Evolutionary conservation across 2,888 invertebrate species (phyloP).

Genomic region (Drepana falcataria): DNA sequence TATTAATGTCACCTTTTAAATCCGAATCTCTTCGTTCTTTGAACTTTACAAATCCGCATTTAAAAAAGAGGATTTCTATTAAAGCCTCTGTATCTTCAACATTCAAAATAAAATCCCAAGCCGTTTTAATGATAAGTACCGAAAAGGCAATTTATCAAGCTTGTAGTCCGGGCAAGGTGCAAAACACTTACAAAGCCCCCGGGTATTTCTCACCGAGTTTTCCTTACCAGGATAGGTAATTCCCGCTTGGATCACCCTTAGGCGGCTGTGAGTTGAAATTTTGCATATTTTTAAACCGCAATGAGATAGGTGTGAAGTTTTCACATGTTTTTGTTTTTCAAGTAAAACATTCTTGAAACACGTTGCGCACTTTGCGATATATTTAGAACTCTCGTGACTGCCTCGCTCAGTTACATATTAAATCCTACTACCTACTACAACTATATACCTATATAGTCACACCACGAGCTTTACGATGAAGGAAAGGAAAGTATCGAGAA

Average conservation of each 20-base stretch:
- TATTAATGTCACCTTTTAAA: too few species aligned
- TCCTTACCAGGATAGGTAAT: not conserved
- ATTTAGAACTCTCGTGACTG: too few species aligned
- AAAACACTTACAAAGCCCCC: constrained; percentile 22
- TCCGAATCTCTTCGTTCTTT: too few species aligned
- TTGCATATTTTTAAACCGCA: not conserved
- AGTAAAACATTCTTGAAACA: too few species aligned
- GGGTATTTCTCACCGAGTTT: constrained; percentile 13
- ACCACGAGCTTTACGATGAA: too few species aligned
- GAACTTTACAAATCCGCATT: not conserved
- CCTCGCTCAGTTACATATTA: too few species aligned
- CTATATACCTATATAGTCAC: too few species aligned
- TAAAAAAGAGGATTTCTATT: not conserved
- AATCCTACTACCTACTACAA: too few species aligned
- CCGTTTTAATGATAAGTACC: not conserved
- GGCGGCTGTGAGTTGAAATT: not conserved
- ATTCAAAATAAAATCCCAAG: not conserved
- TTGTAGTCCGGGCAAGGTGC: constrained; percentile 14
- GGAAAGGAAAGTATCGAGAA: too few species aligned
- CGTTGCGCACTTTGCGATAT: too few species aligned
- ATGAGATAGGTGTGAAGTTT: not conserved
- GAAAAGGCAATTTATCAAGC: constrained; percentile 2
- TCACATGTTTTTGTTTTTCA: not conserved
- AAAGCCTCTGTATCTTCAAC: not conserved
- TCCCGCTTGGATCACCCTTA: not conserved